A percentile compares a stretch with the other conserved stretches of the same genome.
Evolutionary conservation across 2,888 invertebrate genomes (phyloP).

Genomic region (Phengaris arion): DNA sequence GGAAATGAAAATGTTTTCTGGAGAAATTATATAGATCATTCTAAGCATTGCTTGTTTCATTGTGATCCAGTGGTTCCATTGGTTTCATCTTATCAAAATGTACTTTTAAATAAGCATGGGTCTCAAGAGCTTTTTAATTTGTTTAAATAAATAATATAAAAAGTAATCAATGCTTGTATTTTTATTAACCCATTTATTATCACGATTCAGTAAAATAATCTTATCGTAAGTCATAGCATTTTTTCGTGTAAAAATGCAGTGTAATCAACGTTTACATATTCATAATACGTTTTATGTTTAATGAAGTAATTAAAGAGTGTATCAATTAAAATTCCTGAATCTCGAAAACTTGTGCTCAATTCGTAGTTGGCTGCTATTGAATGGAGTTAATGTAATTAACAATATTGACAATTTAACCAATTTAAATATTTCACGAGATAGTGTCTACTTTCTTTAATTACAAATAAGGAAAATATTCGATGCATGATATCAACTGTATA

Average conservation of each 20-base stretch:
- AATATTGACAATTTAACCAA: conserved; percentile 6
- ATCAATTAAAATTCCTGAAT: conserved; percentile 23
- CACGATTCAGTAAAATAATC: not conserved
- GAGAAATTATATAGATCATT: not conserved
- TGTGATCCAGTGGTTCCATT: not conserved
- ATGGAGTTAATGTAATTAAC: not conserved
- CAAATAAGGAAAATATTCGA: not conserved
- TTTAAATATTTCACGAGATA: not conserved
- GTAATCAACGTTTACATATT: conserved; percentile 9
- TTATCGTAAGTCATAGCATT: conserved; percentile 10
- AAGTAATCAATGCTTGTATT: not conserved
- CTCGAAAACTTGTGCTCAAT: conserved; percentile 14
- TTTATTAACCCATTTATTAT: conserved; percentile 2
- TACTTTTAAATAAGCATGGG: not conserved
- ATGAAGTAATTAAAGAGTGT: conserved; percentile 22
- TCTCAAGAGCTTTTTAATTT: too few species aligned
- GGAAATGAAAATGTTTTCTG: not conserved
- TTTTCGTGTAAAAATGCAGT: not conserved
- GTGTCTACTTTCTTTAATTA: not conserved
- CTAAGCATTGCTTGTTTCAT: not conserved
- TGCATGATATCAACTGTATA: not conserved
- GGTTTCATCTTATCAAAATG: not conserved
- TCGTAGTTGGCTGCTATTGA: not conserved
- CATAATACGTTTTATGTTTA: conserved; percentile 15
- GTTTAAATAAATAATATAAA: not conserved